Conservation (phyloP, 2,797 vertebrate species). For the Cyprinodon diabolis region DNA sequence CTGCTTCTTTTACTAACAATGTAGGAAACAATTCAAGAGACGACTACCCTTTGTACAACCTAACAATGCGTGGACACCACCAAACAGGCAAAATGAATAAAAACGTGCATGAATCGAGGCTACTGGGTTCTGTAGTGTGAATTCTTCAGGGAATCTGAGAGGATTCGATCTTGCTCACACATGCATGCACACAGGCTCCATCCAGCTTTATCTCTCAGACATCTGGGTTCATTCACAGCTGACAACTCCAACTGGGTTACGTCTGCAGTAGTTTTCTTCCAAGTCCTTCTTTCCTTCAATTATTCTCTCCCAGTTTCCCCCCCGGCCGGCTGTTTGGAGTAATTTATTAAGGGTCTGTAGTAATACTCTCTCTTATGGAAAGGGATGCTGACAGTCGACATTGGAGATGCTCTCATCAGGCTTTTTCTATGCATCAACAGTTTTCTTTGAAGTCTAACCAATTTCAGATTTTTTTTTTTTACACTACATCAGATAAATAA, state of each 20-base stretch:
- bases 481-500: background rate
- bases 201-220: slow-evolving; percentile 56
- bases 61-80: slow-evolving; percentile 11
- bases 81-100: slow-evolving; percentile 10
- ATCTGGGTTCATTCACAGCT: slow-evolving; percentile 67
- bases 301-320: background rate
- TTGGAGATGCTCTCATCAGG: background rate
- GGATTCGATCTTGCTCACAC: slow-evolving; percentile 42
- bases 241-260: slow-evolving; percentile 60
- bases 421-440: background rate
- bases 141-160: slow-evolving; percentile 47
- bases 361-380: slow-evolving; percentile 27
- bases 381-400: slow-evolving; percentile 41
- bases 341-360: slow-evolving; percentile 36
- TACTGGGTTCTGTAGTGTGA: slow-evolving; percentile 47
- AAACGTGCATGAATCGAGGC: slow-evolving; percentile 16
- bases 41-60: slow-evolving; percentile 18
- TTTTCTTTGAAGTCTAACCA: background rate
- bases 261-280: slow-evolving; percentile 40
- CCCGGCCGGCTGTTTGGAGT: slow-evolving; percentile 34
- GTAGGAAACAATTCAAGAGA: slow-evolving; percentile 1
- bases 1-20: slow-evolving; percentile 39
- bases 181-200: background rate
- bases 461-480: background rate
- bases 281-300: background rate